A percentile compares a stretch with the other conserved stretches of the same genome.
phyloP scores from a whole-genome alignment of 2,888 invertebrate species.

The Drosophila paramelanica region DNA sequence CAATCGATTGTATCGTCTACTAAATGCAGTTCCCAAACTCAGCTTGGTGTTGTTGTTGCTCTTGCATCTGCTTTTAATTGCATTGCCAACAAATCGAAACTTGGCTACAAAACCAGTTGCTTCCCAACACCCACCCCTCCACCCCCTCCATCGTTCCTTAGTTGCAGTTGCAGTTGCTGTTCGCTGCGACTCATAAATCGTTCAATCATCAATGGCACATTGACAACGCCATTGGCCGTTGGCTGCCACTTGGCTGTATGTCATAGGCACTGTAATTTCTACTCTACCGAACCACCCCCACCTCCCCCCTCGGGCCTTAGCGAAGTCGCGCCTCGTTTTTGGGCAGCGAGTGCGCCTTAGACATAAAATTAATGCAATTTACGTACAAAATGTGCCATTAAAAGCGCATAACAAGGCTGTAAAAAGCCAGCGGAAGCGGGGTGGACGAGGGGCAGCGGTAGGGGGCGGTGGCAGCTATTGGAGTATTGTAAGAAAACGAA shows the following conservation, averaged over 20 bases:
- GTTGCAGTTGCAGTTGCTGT: slow-evolving; percentile 7
- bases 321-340: neutral
- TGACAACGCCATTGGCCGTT: slow-evolving; percentile 63
- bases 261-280: slow-evolving; percentile 46
- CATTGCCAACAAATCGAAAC: slow-evolving; percentile 48
- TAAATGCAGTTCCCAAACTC: slow-evolving; percentile 1
- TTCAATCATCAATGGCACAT: slow-evolving; percentile 76
- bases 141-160: neutral
- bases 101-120: slow-evolving; percentile 49
- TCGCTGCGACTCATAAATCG: slow-evolving; percentile 68
- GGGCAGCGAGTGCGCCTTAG: slow-evolving; percentile 36
- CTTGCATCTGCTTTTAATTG: slow-evolving; percentile 70
- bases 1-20: slow-evolving; percentile 27
- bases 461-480: neutral
- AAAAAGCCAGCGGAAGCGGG: slow-evolving; percentile 1
- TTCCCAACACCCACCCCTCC: too few relatives aligned
- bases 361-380: slow-evolving; percentile 76
- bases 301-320: neutral
- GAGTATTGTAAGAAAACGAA: slow-evolving; percentile 2
- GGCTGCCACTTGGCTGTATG: slow-evolving; percentile 48
- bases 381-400: slow-evolving; percentile 76
- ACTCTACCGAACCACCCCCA: neutral
- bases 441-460: neutral
- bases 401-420: slow-evolving; percentile 60
- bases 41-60: slow-evolving; percentile 5